Evolutionary conservation across 1,140 invertebrate species (phyloP).

Genomic region (Colletes latitarsis): DNA sequence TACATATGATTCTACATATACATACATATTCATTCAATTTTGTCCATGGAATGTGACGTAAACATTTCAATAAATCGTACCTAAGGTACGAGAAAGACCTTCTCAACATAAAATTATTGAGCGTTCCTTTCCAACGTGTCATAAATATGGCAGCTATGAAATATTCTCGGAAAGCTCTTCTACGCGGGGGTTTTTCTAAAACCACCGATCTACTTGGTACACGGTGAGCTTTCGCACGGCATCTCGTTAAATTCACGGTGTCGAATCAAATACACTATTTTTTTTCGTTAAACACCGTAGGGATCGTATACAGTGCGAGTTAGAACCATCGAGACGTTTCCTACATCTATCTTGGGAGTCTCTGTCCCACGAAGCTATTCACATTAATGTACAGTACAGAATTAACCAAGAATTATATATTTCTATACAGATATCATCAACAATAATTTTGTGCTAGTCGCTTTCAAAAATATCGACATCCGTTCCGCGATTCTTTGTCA

Average conservation of each 20-base stretch:
- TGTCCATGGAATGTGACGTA: background rate
- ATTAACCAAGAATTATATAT: conserved; percentile 46
- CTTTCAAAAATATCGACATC: conserved; percentile 31
- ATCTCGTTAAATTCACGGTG: conserved; percentile 7
- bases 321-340: conserved; percentile 57
- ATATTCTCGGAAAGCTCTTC: conserved; percentile 40
- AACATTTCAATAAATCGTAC: background rate
- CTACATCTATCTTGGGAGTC: conserved; percentile 27
- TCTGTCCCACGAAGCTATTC: conserved; percentile 52
- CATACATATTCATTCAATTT: background rate
- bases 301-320: conserved; percentile 28
- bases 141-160: conserved; percentile 25
- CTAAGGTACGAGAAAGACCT: conserved; percentile 1
- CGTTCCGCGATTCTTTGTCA: background rate
- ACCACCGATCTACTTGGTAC: conserved; percentile 37
- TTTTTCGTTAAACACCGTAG: background rate
- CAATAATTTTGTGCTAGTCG: conserved; percentile 9
- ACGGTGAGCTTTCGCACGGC: conserved; percentile 10
- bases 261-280: background rate
- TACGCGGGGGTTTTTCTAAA: conserved; percentile 15
- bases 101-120: conserved; percentile 16
- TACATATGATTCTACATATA: background rate
- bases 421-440: conserved; percentile 53
- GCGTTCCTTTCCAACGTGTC: background rate
- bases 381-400: conserved; percentile 67